A percentile compares a stretch with the other conserved stretches of the same genome.
Conservation (phyloP, 2,888 invertebrate genomes). For the Caenorhabditis sinica region DNA sequence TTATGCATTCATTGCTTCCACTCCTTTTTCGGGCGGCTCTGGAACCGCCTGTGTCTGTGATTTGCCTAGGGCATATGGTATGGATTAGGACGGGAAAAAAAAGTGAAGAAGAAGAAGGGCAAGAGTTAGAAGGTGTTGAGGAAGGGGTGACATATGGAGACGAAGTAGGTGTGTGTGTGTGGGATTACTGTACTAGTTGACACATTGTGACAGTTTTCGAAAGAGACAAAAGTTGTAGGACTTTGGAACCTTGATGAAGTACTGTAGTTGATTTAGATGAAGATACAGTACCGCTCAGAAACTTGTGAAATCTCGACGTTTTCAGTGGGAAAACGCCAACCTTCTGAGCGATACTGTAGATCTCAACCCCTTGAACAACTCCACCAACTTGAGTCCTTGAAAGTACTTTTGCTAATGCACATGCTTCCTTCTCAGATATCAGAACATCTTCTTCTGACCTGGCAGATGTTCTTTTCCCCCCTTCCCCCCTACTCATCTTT, state of each 20-base stretch:
- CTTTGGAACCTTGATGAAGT: too few relatives aligned
- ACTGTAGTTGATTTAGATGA: too few relatives aligned
- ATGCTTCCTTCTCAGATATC: conserved; percentile 24
- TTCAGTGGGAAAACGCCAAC: too few relatives aligned
- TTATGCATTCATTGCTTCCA: conserved; percentile 53
- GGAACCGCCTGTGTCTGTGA: conserved; percentile 28
- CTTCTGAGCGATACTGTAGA: too few relatives aligned
- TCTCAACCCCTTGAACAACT: too few relatives aligned
- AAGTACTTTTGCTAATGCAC: conserved; percentile 13
- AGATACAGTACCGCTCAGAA: too few relatives aligned
- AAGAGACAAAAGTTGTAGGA: too few relatives aligned
- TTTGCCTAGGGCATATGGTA: conserved; percentile 41
- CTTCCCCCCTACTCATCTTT: neutral
- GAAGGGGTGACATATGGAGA: conserved; percentile 29
- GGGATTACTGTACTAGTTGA: conserved; percentile 34
- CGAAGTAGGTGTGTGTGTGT: neutral
- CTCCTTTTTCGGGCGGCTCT: conserved; percentile 19
- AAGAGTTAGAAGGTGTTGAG: conserved; percentile 9
- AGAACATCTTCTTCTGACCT: conserved; percentile 4
- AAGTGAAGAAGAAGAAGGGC: too few relatives aligned
- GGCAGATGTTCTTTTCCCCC: conserved; percentile 29
- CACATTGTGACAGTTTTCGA: neutral
- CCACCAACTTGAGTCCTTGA: neutral
- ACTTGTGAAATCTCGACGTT: too few relatives aligned
- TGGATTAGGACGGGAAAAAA: conserved; percentile 6